phyloP scores from a whole-genome alignment of 2,888 invertebrate species.

The Sminthurides aquaticus region DNA sequence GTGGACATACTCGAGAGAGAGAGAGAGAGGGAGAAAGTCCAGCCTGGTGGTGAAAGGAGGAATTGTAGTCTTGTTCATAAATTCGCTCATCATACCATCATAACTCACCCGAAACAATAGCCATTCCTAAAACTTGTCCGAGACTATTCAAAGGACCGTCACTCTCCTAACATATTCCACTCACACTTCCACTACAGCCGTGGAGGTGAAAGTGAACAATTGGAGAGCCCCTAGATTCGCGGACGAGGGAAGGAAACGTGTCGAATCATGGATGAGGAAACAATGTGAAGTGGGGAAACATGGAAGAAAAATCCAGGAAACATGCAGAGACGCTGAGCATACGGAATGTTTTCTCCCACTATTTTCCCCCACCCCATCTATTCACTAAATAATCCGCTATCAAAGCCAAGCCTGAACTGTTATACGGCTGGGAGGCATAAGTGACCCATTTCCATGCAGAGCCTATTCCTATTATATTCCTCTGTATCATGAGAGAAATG shows the following conservation, averaged over 20 bases:
- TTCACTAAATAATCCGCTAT: neutral
- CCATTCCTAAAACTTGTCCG: neutral
- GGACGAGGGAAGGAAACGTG: too few relatives aligned
- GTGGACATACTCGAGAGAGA: neutral
- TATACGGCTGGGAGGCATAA: constrained; percentile 12
- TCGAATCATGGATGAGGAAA: too few relatives aligned
- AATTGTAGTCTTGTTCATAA: neutral
- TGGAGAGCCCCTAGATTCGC: too few relatives aligned
- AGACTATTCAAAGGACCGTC: constrained; percentile 3
- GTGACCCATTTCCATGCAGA: constrained; percentile 39
- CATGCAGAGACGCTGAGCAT: too few relatives aligned
- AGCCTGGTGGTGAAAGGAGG: too few relatives aligned
- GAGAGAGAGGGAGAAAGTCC: neutral
- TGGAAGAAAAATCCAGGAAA: constrained; percentile 12
- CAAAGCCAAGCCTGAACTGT: neutral
- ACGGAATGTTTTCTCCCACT: too few relatives aligned
- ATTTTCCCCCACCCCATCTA: too few relatives aligned
- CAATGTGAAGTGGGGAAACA: neutral
- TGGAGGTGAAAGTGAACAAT: neutral
- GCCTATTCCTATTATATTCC: constrained; percentile 23
- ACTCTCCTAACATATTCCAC: too few relatives aligned
- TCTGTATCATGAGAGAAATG: constrained; percentile 22
- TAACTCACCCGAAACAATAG: neutral
- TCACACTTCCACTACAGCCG: constrained; percentile 1
- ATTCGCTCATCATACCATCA: neutral